These are phyloP conservation scores for Reticulitermes lucifugus DNA, from an alignment of 2,888 invertebrate species.

Conservation along the genomic window DNA sequence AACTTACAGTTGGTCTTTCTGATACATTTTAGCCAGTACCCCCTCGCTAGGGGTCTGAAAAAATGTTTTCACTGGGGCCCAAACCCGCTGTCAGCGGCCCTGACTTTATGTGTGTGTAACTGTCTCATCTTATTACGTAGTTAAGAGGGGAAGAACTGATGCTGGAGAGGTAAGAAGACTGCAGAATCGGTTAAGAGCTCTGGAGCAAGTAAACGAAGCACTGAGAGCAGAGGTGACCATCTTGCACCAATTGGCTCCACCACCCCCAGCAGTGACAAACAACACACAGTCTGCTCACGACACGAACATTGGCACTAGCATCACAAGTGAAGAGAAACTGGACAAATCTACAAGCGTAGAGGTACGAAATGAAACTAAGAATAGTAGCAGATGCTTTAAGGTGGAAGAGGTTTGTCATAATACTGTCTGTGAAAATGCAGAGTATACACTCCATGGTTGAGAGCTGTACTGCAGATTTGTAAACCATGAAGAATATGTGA, in stretches of 20 bases:
- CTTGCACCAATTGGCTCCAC: conserved; percentile 51
- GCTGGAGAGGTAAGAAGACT: conserved; percentile 54
- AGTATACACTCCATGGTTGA: no score
- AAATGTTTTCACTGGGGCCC: no score
- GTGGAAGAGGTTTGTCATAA: no score
- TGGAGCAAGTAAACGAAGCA: conserved; percentile 66
- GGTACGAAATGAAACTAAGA: background rate
- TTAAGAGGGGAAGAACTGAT: conserved; percentile 31
- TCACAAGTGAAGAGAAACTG: background rate
- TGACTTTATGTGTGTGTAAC: background rate
- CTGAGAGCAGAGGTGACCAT: conserved; percentile 60
- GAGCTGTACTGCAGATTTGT: no score
- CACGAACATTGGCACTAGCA: background rate
- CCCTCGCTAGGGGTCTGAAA: no score
- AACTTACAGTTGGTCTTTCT: no score
- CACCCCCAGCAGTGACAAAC: background rate
- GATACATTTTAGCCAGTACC: no score
- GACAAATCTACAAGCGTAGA: conserved; percentile 39
- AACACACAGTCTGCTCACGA: background rate
- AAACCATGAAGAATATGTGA: no score
- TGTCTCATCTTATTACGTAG: background rate
- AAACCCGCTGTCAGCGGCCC: no score
- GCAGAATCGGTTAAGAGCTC: conserved; percentile 55
- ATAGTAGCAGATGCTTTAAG: no score
- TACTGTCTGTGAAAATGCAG: no score